Percentiles rank a stretch among this genome's conserved stretches.
These are phyloP conservation scores for Rhopalosiphum maidis DNA, from an alignment of 1,140 invertebrate species.

Conservation along the genomic window DNA sequence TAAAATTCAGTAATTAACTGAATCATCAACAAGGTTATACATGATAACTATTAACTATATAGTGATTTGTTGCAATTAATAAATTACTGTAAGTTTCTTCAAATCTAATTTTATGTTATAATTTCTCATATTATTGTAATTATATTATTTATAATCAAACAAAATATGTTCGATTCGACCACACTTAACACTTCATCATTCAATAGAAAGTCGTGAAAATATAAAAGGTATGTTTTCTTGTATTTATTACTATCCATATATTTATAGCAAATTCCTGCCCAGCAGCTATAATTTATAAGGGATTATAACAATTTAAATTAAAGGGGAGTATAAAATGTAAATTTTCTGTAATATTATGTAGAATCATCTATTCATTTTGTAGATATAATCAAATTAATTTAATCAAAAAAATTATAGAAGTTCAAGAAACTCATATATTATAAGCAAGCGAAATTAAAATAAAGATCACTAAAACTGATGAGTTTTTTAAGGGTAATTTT, in stretches of 20 bases:
- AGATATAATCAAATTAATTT: not conserved
- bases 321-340: not conserved
- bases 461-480: not conserved
- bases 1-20: not conserved
- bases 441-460: not conserved
- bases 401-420: slow-evolving; percentile 4
- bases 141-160: not conserved
- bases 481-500: not conserved
- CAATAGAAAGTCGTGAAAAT: not conserved
- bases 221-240: not conserved
- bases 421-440: not conserved
- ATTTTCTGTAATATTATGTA: not conserved
- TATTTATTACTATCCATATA: not conserved
- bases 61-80: not conserved
- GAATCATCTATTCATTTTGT: not conserved
- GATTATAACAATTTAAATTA: not conserved
- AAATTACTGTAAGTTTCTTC: not conserved
- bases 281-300: not conserved
- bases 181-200: not conserved
- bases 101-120: not conserved
- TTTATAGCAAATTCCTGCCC: not conserved
- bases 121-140: not conserved
- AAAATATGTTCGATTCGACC: not conserved
- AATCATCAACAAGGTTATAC: not conserved
- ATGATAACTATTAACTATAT: not conserved